Base-by-base conservation (phyloP, 2,113 vertebrate genomes). In the Archocentrus centrarchus region DNA sequence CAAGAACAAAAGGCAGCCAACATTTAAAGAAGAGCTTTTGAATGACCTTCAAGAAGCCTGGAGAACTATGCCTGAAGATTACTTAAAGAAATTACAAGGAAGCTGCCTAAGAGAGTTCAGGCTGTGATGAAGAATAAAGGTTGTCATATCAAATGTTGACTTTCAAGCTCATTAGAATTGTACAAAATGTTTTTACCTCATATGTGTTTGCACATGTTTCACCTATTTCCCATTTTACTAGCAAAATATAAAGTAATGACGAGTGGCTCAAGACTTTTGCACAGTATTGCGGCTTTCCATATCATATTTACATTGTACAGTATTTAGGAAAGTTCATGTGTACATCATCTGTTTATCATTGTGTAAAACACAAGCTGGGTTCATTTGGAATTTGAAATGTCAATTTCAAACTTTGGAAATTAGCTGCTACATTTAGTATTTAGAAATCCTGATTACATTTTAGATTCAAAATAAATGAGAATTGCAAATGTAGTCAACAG, bases 381-480 rank as follows among this genome's bases (percentile, higher is more conserved):
- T 84, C 89, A 88, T 91, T 64, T 77, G n/a, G 79, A 89, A 86
- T 92, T 79, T 73, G 22, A 88, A 92, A 90, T 75, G 55, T 88
- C 79, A 76, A 88, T 78, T 90, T 83, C 91, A 82, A 85, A 88
- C 64, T 87, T 27, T 1, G 75, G 63, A 92, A 92, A 88, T 80
- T 79, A 76, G 50, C 79, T 79, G 58, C 81, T 81, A 75, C 75
- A 76, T 85, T 85, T 14, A 79, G 59, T 79, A 86, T 91, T 92
- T 83, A 64, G 50, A 86, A 86, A 89, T 83, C 80, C 79, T 91
- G 88, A 94, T 92, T 92, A 84, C 84, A 94, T 92, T 93, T 91
- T 58, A 63, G 59, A 93, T 89, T 86, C 87, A 90, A 84, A 86
- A 82, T 84, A 66, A 91, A 83, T 76, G 64, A 87, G 81, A 83